Conservation (phyloP, 2,113 vertebrate genomes). For the Pluvialis apricaria region DNA sequence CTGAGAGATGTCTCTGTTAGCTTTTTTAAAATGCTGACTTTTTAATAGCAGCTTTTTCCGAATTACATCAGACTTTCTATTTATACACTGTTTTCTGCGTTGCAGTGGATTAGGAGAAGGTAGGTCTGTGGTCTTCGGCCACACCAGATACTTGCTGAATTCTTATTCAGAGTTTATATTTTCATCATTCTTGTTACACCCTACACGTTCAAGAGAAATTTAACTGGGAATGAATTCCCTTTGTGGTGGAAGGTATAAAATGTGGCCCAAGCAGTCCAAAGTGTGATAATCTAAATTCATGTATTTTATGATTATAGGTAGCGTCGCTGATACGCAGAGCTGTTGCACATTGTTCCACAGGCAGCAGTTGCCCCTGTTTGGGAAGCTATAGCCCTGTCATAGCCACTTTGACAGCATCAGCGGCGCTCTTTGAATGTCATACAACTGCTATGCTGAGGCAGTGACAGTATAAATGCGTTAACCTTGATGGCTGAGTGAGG, state of each 20-base stretch:
- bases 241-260: not conserved
- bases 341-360: fast-evolving
- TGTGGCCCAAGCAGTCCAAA: not conserved
- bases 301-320: not conserved
- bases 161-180: not conserved
- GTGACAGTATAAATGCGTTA: not conserved
- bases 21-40: conserved; percentile 48
- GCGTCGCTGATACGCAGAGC: not conserved
- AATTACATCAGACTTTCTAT: conserved; percentile 18
- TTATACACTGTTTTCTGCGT: not conserved
- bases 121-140: not conserved
- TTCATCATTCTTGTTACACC: not conserved
- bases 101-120: not conserved
- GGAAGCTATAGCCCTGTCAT: not conserved
- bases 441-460: not conserved
- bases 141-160: not conserved
- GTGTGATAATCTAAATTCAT: not conserved
- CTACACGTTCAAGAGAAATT: not conserved
- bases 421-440: not conserved
- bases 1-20: conserved; percentile 38
- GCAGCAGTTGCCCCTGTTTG: not conserved
- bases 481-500: not conserved
- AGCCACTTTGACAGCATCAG: not conserved
- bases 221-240: not conserved
- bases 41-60: conserved; percentile 24